These are phyloP conservation scores for Acromyrmex charruanus DNA, from an alignment of 1,140 invertebrate genomes.

Conservation along the genomic window DNA sequence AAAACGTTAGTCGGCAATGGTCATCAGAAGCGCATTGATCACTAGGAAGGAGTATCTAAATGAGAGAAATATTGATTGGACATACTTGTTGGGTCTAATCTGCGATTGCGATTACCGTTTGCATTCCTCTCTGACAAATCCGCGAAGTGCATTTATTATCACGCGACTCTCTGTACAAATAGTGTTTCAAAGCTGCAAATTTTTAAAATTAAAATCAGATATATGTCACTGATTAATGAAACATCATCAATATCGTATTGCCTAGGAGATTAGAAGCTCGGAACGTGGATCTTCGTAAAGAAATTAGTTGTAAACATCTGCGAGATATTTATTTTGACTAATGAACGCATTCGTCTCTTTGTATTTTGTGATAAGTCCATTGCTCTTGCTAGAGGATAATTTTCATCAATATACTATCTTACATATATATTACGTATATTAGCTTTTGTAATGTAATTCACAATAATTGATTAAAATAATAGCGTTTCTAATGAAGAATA, in stretches of 20 bases:
- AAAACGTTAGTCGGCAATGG: not conserved
- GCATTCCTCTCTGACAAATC: slow-evolving; percentile 53
- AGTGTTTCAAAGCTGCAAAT: not conserved
- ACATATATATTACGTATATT: not conserved
- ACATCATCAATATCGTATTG: slow-evolving; percentile 50
- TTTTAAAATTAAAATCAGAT: slow-evolving; percentile 39
- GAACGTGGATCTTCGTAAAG: not conserved
- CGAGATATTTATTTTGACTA: not conserved
- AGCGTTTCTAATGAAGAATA: not conserved
- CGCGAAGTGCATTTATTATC: slow-evolving; percentile 50
- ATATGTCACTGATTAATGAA: slow-evolving; percentile 44
- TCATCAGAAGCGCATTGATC: slow-evolving; percentile 48
- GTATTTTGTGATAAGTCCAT: slow-evolving; percentile 5
- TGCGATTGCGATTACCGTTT: slow-evolving; percentile 44
- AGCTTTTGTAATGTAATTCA: not conserved
- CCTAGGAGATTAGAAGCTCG: slow-evolving; percentile 13
- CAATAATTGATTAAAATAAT: not conserved
- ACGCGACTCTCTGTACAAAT: slow-evolving; percentile 1
- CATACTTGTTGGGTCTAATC: slow-evolving; percentile 42
- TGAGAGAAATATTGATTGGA: slow-evolving; percentile 45
- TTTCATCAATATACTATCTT: not conserved
- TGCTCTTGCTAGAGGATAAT: not conserved
- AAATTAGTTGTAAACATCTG: slow-evolving; percentile 15
- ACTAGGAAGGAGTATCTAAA: slow-evolving; percentile 41
- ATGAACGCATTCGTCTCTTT: slow-evolving; percentile 1